Conservation (phyloP, 2,888 invertebrate species). For the Asteroscopus sphinx region DNA sequence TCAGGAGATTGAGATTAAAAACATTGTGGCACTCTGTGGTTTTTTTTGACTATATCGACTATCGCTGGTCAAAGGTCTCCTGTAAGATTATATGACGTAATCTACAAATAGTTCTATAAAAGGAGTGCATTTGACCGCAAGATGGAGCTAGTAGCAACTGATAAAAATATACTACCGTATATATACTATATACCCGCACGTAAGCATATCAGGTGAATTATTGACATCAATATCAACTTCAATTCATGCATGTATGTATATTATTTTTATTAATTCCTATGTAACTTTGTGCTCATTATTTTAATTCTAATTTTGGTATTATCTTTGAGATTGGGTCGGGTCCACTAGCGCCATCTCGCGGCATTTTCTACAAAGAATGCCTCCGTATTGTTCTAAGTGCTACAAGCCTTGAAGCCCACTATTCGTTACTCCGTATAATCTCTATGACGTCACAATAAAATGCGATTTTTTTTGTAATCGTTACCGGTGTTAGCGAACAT, state of each 20-base stretch:
- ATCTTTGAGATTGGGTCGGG: conserved; percentile 32
- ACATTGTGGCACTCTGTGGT: too few relatives aligned
- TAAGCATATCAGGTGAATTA: neutral
- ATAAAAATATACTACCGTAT: neutral
- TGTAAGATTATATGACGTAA: conserved; percentile 23
- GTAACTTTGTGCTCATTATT: conserved; percentile 39
- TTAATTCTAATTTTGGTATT: conserved; percentile 45
- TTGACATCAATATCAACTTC: neutral
- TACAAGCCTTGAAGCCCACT: conserved; percentile 42
- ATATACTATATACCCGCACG: too few relatives aligned
- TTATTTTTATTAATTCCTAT: neutral
- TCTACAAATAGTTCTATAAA: conserved; percentile 3
- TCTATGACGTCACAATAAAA: conserved; percentile 27
- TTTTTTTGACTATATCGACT: too few relatives aligned
- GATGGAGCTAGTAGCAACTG: conserved; percentile 41
- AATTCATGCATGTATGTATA: neutral
- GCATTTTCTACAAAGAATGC: conserved; percentile 37
- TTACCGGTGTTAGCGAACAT: conserved; percentile 7
- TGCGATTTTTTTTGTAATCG: conserved; percentile 6
- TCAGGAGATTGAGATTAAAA: too few relatives aligned
- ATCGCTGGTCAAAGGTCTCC: too few relatives aligned
- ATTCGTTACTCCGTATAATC: conserved; percentile 33
- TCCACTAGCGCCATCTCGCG: conserved; percentile 50
- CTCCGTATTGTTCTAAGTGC: conserved; percentile 45
- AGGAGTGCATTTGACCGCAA: conserved; percentile 42